Conservation (phyloP, 2,888 invertebrate species). For the Unio pictorum region DNA sequence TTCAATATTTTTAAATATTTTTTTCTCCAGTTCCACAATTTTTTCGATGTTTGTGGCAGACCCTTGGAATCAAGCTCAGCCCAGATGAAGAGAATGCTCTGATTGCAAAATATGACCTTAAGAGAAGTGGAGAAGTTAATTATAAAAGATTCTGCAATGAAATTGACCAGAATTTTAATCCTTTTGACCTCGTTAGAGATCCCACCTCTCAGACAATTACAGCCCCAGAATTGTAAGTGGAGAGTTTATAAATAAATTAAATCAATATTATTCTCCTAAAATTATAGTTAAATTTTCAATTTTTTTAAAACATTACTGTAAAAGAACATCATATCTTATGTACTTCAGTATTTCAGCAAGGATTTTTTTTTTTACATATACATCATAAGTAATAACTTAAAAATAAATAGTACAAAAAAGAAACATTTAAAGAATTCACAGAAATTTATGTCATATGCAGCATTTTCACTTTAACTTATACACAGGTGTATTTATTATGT, state of each 20-base stretch:
- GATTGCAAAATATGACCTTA: constrained; percentile 61
- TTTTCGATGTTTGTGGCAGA: constrained; percentile 69
- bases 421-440: too few species aligned
- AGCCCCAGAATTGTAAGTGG: constrained; percentile 65
- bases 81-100: constrained; percentile 62
- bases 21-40: constrained; percentile 67
- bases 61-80: constrained; percentile 63
- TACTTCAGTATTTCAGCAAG: background rate
- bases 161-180: constrained; percentile 65
- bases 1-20: background rate
- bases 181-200: constrained; percentile 54
- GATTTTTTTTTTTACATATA: too few species aligned
- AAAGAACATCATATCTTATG: background rate
- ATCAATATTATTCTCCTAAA: background rate
- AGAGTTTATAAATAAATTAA: background rate
- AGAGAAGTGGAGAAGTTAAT: constrained; percentile 62
- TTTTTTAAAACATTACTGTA: background rate
- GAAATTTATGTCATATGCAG: too few species aligned
- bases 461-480: background rate
- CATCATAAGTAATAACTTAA: too few species aligned
- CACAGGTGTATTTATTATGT: background rate
- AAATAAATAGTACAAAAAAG: too few species aligned
- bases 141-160: constrained; percentile 68
- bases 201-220: constrained; percentile 57
- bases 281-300: background rate